These are phyloP conservation scores for Lottia scabra DNA, from an alignment of 2,888 invertebrate genomes.

Conservation along the genomic window DNA sequence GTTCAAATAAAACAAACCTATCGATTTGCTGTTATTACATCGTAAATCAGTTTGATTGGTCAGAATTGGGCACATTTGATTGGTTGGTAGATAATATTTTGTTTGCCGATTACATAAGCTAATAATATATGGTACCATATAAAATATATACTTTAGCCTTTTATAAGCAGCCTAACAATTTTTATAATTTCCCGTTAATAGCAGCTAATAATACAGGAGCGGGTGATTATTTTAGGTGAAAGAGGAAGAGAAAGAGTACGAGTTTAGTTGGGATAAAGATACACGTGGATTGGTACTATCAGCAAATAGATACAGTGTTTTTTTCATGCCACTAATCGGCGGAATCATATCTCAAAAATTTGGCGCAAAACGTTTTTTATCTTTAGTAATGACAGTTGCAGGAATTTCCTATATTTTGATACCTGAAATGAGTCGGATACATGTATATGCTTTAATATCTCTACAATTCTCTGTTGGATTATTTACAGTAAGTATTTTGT, in stretches of 20 bases:
- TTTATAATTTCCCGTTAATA: too few species aligned
- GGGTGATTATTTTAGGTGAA: too few species aligned
- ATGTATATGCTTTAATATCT: neutral
- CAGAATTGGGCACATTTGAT: too few species aligned
- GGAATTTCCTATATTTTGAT: neutral
- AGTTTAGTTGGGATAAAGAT: slow-evolving; percentile 13
- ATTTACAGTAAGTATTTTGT: neutral
- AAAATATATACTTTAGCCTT: too few species aligned
- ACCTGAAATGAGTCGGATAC: neutral
- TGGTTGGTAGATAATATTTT: too few species aligned
- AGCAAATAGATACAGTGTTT: neutral
- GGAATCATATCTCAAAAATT: neutral
- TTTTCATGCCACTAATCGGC: slow-evolving; percentile 1
- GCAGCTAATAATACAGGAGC: too few species aligned
- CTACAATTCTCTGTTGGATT: neutral
- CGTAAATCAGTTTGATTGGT: too few species aligned
- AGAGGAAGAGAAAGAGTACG: neutral
- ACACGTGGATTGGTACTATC: slow-evolving; percentile 9
- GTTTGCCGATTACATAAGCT: too few species aligned
- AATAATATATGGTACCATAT: too few species aligned
- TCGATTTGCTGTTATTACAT: too few species aligned
- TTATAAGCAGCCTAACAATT: too few species aligned
- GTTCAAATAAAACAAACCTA: too few species aligned
- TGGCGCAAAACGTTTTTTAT: neutral
- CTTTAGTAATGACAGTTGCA: neutral